Conservation (phyloP, 1,140 invertebrate species). For the Orussus abietinus region DNA sequence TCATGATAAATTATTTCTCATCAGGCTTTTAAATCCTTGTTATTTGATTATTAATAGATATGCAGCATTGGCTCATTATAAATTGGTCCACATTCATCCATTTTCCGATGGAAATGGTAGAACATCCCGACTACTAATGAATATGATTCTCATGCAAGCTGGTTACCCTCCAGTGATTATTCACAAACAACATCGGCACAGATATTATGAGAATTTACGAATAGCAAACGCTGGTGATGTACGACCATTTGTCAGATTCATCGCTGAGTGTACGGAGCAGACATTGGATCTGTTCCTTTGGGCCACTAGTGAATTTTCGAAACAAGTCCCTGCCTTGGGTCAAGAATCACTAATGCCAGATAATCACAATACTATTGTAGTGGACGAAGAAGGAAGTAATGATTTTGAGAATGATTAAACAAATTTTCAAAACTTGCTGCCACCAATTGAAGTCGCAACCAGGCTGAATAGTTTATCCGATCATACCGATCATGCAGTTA, state of each 20-base stretch:
- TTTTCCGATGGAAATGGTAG: conserved; percentile 93
- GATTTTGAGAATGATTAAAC: conserved; percentile 30
- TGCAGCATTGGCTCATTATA: conserved; percentile 93
- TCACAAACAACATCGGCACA: conserved; percentile 81
- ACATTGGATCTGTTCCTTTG: conserved; percentile 92
- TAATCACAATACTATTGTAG: conserved; percentile 34
- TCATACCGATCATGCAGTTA: too few species aligned
- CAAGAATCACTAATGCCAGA: conserved; percentile 39
- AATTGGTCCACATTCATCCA: conserved; percentile 92
- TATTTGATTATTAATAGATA: conserved; percentile 55
- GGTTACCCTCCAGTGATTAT: conserved; percentile 96
- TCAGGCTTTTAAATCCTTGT: too few species aligned
- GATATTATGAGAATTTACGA: conserved; percentile 84
- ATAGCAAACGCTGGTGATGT: conserved; percentile 89
- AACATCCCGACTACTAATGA: conserved; percentile 93
- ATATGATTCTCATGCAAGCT: conserved; percentile 95
- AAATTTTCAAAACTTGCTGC: too few species aligned
- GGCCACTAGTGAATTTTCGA: conserved; percentile 62
- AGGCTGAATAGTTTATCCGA: too few species aligned
- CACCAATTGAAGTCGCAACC: too few species aligned
- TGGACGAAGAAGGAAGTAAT: conserved; percentile 27
- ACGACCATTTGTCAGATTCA: conserved; percentile 90
- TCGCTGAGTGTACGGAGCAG: conserved; percentile 89
- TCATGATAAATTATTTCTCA: conserved; percentile 2
- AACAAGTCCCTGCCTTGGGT: conserved; percentile 51